Percentiles rank a stretch among this genome's conserved stretches.
Conservation (phyloP, 37 sponge, comb jelly and placozoan genomes). For the Cliona cf. orientalis region DNA sequence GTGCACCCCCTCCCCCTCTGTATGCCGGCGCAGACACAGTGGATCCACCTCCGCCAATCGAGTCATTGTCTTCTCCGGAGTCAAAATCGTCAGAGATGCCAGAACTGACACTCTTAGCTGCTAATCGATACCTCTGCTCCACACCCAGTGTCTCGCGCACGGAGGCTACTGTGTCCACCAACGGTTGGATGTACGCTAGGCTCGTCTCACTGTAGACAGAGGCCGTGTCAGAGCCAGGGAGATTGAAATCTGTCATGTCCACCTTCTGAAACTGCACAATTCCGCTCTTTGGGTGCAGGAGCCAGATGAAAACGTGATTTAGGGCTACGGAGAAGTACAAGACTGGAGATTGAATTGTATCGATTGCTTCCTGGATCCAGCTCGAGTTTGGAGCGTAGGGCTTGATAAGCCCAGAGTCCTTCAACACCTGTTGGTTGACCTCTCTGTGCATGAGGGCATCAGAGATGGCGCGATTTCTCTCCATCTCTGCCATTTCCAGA, state of each 20-base stretch:
- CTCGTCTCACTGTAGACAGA: constrained; percentile 80
- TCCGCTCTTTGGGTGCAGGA: constrained; percentile 86
- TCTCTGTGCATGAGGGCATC: constrained; percentile 67
- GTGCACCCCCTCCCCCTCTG: not conserved
- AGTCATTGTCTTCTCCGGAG: constrained; percentile 66
- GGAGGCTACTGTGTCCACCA: constrained; percentile 63
- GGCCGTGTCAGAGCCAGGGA: constrained; percentile 54
- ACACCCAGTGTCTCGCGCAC: constrained; percentile 78
- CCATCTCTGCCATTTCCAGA: constrained; percentile 90
- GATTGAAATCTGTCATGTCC: constrained; percentile 68
- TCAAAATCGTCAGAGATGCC: constrained; percentile 64
- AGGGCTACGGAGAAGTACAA: constrained; percentile 86
- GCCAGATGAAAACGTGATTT: constrained; percentile 87
- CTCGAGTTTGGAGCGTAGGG: constrained; percentile 54
- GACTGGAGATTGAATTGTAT: constrained; percentile 58
- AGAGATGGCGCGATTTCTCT: constrained; percentile 68
- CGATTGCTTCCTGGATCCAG: constrained; percentile 71
- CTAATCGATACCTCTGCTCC: constrained; percentile 47
- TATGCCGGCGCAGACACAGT: constrained; percentile 14
- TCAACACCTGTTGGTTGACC: constrained; percentile 59
- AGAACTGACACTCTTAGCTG: constrained; percentile 57
- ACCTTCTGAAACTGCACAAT: constrained; percentile 87
- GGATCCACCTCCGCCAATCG: constrained; percentile 33
- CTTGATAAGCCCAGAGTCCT: constrained; percentile 64
- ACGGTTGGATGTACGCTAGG: constrained; percentile 60